Evolutionary conservation across 1,140 invertebrate genomes (phyloP).

Genomic region (Muscidifurax raptorellus): DNA sequence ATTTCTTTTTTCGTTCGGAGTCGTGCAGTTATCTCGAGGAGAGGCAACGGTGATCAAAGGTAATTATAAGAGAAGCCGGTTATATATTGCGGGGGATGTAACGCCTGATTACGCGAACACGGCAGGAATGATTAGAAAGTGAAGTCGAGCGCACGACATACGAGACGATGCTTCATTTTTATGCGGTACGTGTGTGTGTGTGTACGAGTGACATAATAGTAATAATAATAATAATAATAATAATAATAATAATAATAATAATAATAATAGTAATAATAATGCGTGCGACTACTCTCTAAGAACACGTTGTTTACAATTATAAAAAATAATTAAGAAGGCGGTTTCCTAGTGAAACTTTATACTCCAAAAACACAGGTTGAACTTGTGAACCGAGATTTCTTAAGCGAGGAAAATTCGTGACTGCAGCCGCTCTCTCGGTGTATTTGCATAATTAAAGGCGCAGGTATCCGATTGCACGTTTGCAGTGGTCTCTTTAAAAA

Average conservation of each 20-base stretch:
- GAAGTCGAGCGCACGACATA: not conserved
- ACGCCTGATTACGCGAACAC: not conserved
- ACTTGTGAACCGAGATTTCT: not conserved
- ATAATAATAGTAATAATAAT: too few relatives aligned
- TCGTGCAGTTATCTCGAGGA: too few relatives aligned
- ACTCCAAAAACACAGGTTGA: not conserved
- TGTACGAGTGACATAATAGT: too few relatives aligned
- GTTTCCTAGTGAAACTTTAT: too few relatives aligned
- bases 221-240: too few relatives aligned
- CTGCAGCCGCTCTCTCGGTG: conserved; percentile 15
- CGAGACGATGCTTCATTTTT: too few relatives aligned
- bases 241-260: too few relatives aligned
- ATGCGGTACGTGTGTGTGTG: too few relatives aligned
- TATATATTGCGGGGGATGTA: too few relatives aligned
- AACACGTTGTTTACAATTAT: not conserved
- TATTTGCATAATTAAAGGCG: conserved; percentile 44
- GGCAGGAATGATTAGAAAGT: not conserved
- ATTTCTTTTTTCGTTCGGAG: not conserved
- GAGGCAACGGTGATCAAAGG: not conserved
- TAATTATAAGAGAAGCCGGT: not conserved
- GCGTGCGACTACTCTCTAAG: too few relatives aligned
- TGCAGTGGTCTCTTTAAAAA: conserved; percentile 40
- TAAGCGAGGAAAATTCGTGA: conserved; percentile 31
- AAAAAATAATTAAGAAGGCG: not conserved
- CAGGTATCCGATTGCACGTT: conserved; percentile 30